Conservation (phyloP, 2,113 vertebrate species). For the Hassar affinis region DNA sequence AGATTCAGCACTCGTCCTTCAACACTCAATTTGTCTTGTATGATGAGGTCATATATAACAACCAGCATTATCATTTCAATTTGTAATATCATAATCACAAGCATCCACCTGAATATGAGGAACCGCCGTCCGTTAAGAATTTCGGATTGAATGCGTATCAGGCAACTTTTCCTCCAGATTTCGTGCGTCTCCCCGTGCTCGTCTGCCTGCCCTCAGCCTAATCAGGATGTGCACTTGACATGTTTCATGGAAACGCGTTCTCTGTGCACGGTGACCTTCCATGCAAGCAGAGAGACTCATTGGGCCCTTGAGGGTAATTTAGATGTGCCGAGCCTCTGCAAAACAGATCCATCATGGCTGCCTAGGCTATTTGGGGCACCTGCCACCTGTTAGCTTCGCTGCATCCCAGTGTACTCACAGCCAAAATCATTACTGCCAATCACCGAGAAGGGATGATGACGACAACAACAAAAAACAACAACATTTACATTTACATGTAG, state of each 20-base stretch:
- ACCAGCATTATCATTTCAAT: background rate
- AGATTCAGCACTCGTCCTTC: background rate
- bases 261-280: slow-evolving; percentile 61
- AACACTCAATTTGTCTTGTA: background rate
- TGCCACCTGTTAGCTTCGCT: slow-evolving; percentile 44
- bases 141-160: background rate
- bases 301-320: slow-evolving; percentile 54
- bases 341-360: slow-evolving; percentile 54
- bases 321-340: slow-evolving; percentile 49
- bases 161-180: slow-evolving; percentile 32
- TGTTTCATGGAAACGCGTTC: slow-evolving; percentile 57
- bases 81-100: background rate
- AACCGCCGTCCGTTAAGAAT: background rate
- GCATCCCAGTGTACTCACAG: slow-evolving; percentile 3
- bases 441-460: background rate
- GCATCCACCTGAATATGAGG: background rate
- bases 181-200: slow-evolving; percentile 36
- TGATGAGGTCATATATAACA: background rate
- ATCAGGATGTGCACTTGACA: slow-evolving; percentile 53
- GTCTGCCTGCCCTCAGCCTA: slow-evolving; percentile 12
- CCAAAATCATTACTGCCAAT: slow-evolving; percentile 43
- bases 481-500: too few relatives aligned
- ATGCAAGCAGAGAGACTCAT: slow-evolving; percentile 50
- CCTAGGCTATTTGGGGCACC: slow-evolving; percentile 43
- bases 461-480: background rate